A percentile compares a stretch with the other conserved stretches of the same genome.
These are phyloP conservation scores for Sakesphorus luctuosus DNA, from an alignment of 2,113 vertebrate genomes.

Conservation along the genomic window DNA sequence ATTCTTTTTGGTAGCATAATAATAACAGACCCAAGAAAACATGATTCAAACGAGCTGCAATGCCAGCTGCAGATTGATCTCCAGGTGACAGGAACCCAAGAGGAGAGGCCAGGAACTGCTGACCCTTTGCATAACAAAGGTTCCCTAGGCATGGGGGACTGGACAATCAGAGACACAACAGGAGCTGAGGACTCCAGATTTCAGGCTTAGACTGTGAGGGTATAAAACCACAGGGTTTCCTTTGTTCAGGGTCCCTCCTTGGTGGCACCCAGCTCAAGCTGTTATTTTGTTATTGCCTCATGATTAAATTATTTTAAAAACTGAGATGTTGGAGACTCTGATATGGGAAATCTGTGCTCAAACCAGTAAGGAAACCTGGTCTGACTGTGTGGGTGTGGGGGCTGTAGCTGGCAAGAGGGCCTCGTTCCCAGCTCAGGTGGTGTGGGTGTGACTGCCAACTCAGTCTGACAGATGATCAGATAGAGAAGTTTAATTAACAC, in stretches of 20 bases:
- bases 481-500: neutral
- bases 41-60: neutral
- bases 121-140: neutral
- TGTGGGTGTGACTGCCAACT: rapidly evolving
- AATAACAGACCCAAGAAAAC: neutral
- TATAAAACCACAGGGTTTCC: neutral
- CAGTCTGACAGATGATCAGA: neutral
- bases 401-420: rapidly evolving
- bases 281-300: neutral
- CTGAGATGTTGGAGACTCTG: neutral
- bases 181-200: neutral
- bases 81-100: rapidly evolving
- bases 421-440: neutral
- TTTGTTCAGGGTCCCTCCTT: neutral
- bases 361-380: rapidly evolving
- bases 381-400: rapidly evolving
- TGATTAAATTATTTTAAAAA: neutral
- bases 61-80: rapidly evolving
- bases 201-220: rapidly evolving
- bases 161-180: neutral
- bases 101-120: rapidly evolving
- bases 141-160: no score
- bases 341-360: rapidly evolving
- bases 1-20: neutral
- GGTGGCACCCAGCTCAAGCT: neutral